Evolutionary conservation across 1,140 invertebrate species (phyloP).

Genomic region (Alviniconcha marisindica): DNA sequence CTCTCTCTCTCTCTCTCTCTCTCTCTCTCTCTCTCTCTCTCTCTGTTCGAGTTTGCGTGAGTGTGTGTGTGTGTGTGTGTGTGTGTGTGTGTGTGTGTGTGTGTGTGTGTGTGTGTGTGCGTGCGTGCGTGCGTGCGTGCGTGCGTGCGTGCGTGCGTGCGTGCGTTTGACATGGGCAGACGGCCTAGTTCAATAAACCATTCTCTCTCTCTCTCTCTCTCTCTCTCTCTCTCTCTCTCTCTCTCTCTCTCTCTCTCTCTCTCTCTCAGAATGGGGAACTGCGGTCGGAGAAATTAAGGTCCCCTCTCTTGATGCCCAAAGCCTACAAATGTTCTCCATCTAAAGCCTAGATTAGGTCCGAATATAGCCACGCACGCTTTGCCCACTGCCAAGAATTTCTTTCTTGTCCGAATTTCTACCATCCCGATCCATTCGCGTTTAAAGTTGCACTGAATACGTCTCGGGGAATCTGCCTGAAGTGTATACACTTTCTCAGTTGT

Average conservation of each 20-base stretch:
- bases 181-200: too few relatives aligned
- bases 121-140: not conserved
- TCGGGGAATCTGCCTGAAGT: not conserved
- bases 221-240: too few relatives aligned
- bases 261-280: not conserved
- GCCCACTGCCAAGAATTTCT: too few relatives aligned
- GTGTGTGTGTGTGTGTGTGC: not conserved
- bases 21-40: not conserved
- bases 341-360: too few relatives aligned
- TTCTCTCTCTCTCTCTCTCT: too few relatives aligned
- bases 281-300: too few relatives aligned
- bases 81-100: not conserved
- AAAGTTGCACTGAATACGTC: not conserved
- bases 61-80: not conserved
- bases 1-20: not conserved
- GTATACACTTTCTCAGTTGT: too few relatives aligned
- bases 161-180: not conserved
- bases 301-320: too few relatives aligned
- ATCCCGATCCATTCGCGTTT: too few relatives aligned
- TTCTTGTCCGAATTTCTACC: too few relatives aligned
- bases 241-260: conserved; percentile 13
- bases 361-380: too few relatives aligned
- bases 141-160: not conserved
- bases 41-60: not conserved
- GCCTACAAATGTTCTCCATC: too few relatives aligned